Evolutionary conservation across 2,888 invertebrate genomes (phyloP), one percentile per base, ranked within the genome.

Genomic region (Ectropis crepuscularia): DNA sequence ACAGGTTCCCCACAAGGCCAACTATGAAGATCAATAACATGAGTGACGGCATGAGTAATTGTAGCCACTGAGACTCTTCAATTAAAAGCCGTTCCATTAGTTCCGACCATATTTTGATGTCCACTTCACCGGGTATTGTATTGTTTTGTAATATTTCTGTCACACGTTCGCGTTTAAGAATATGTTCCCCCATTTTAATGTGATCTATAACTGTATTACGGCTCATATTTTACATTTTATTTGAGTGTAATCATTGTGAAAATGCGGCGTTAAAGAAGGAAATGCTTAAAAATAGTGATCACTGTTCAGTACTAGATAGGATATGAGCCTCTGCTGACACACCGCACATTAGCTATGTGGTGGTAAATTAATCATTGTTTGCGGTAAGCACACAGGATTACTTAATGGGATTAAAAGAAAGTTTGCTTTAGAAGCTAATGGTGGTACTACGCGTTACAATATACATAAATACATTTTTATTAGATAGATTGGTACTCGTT

Each of bases 1-100:
- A 73, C 51, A 91, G 61, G 65, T 92, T 90, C 0, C 88, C 90
- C 4, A 85, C 68, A 0, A 87, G 63, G 37, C 86, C 81, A 38
- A 78, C 68, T 4, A 83, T 63, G 69, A 87, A 86, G 37, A 86
- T 76, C 2, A 74, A 7, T 2, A 74, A 12, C 67, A 83, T 72
- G 0, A 74, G 57, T 0, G 69, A 53, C 0, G 76, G 63, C 42
- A 75, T 75, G 6, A 72, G 12, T 8, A 77, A 61, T 46, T 70
- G 69, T 0, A 75, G 47, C 78, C 75, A 80, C 5, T 57, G 28
- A 0, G 77, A 68, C n/a, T 82, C 77, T 37, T 71, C 67, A 10
- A 50, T 69, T 5, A 78, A 51, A 36, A 75, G 57, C 39, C 63
- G 72, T 12, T 72, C 74, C 10, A 83, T 63, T 55, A 83, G 80